Conservation (phyloP, 2,113 vertebrate genomes). For the Archocentrus centrarchus region DNA sequence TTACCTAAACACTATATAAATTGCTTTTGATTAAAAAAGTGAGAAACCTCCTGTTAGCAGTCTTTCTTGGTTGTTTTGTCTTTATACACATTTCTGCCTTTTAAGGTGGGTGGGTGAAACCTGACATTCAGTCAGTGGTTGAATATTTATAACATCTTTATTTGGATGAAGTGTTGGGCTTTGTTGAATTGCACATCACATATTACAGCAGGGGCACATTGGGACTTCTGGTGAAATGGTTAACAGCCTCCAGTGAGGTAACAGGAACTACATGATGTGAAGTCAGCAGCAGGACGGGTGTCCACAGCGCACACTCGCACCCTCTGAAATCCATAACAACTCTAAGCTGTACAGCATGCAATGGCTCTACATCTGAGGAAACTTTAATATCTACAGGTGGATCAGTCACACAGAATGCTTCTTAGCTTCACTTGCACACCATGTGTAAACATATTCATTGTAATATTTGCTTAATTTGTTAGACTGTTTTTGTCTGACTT, state of each 20-base stretch:
- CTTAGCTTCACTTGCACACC: constrained; percentile 21
- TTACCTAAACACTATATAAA: neutral
- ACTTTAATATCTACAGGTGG: constrained; percentile 53
- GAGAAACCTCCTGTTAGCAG: neutral
- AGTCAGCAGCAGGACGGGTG: constrained; percentile 4
- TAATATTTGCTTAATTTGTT: constrained; percentile 13
- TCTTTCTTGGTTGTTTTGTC: neutral
- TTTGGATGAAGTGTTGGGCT: constrained; percentile 42
- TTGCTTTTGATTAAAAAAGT: neutral
- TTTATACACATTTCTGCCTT: neutral
- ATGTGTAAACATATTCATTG: constrained; percentile 43
- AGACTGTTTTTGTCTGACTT: constrained; percentile 2
- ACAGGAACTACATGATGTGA: constrained; percentile 13
- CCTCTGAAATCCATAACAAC: constrained; percentile 51
- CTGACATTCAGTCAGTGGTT: neutral
- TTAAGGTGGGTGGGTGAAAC: neutral
- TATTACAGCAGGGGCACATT: constrained; percentile 52
- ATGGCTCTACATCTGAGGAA: constrained; percentile 31
- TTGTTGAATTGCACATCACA: constrained; percentile 35
- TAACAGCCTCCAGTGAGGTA: constrained; percentile 41
- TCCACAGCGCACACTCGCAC: constrained; percentile 42
- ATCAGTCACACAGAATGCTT: constrained; percentile 43
- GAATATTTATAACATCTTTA: constrained; percentile 56
- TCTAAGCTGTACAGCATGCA: constrained; percentile 65
- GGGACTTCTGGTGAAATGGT: constrained; percentile 26